A percentile compares a stretch with the other conserved stretches of the same genome.
Evolutionary conservation across 1,140 invertebrate genomes (phyloP).

Genomic region (Pristionchus pacificus): DNA sequence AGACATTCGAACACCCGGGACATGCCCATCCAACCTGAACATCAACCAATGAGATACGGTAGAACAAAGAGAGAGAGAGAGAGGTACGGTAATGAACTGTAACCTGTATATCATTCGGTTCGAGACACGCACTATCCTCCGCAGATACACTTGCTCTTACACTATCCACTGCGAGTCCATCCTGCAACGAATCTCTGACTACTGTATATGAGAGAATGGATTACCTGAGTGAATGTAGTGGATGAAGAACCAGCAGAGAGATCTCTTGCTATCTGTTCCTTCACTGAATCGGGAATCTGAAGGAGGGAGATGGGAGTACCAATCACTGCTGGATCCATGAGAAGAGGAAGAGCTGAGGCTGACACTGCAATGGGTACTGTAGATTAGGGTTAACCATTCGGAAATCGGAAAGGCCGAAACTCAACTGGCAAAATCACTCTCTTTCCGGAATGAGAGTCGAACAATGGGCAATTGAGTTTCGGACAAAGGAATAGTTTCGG

Average conservation of each 20-base stretch:
- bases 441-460: too few relatives aligned
- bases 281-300: constrained; percentile 52
- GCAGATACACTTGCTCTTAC: constrained; percentile 5
- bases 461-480: too few relatives aligned
- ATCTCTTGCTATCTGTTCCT: constrained; percentile 44
- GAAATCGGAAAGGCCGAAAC: too few relatives aligned
- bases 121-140: constrained; percentile 12
- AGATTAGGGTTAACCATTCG: background rate
- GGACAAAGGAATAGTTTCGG: too few relatives aligned
- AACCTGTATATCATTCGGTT: constrained; percentile 37
- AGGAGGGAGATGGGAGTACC: constrained; percentile 50
- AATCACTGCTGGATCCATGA: constrained; percentile 30
- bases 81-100: too few relatives aligned
- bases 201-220: constrained; percentile 26
- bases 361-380: constrained; percentile 10
- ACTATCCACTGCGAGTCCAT: constrained; percentile 7
- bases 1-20: constrained; percentile 48
- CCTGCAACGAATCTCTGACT: constrained; percentile 17
- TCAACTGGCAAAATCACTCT: too few relatives aligned
- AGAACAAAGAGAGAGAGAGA: too few relatives aligned
- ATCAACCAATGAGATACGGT: too few relatives aligned
- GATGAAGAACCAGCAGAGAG: constrained; percentile 31
- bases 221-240: constrained; percentile 46
- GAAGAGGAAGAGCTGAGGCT: constrained; percentile 38
- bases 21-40: constrained; percentile 56